phyloP scores from a whole-genome alignment of 2,888 invertebrate species.

The Doris montereyensis region DNA sequence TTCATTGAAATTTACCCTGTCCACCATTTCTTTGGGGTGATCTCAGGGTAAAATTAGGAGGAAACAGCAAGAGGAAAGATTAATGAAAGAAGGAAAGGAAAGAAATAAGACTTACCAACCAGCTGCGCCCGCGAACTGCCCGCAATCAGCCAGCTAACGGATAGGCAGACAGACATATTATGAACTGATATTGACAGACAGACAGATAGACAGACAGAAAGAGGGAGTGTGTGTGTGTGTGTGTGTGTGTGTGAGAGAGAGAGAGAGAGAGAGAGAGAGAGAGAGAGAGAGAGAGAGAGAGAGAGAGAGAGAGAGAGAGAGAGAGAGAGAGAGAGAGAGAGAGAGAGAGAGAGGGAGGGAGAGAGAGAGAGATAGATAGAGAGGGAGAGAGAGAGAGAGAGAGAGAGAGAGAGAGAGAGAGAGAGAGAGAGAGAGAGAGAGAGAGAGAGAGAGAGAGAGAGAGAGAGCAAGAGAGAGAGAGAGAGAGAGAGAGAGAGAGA shows the following conservation, averaged over 20 bases:
- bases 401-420: neutral
- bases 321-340: slow-evolving; percentile 1
- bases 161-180: too few species aligned
- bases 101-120: too few species aligned
- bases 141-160: too few species aligned
- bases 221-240: slow-evolving; percentile 17
- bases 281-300: neutral
- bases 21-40: too few species aligned
- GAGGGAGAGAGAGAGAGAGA: slow-evolving; percentile 17
- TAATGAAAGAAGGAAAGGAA: too few species aligned
- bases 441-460: slow-evolving; percentile 10
- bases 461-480: slow-evolving; percentile 7
- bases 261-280: neutral
- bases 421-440: neutral
- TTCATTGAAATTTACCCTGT: too few species aligned
- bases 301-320: slow-evolving; percentile 12
- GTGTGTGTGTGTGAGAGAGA: slow-evolving; percentile 6
- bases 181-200: too few species aligned
- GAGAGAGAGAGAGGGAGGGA: neutral
- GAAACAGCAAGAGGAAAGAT: too few species aligned
- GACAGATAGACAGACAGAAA: neutral
- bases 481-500: neutral
- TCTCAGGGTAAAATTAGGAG: too few species aligned
- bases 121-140: too few species aligned
- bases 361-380: slow-evolving; percentile 3